A percentile compares a stretch with the other conserved stretches of the same genome.
phyloP scores from a whole-genome alignment of 2,797 vertebrate species.

The Acropternis orthonyx region DNA sequence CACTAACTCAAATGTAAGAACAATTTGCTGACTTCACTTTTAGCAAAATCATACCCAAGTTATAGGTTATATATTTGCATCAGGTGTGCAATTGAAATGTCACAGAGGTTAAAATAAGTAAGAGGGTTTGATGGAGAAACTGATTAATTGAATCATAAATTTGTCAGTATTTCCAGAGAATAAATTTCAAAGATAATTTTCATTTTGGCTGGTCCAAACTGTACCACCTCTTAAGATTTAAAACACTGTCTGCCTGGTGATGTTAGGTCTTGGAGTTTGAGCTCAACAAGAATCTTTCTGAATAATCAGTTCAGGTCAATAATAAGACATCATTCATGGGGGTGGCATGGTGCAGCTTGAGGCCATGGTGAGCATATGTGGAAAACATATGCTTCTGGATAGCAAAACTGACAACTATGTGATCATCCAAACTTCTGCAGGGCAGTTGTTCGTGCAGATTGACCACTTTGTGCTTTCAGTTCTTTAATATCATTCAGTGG shows the following conservation, averaged over 20 bases:
- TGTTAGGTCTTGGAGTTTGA: neutral
- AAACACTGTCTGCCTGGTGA: neutral
- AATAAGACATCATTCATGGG: constrained; percentile 31
- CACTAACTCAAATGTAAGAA: neutral
- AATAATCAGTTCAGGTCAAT: constrained; percentile 44
- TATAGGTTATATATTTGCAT: neutral
- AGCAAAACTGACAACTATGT: constrained; percentile 31
- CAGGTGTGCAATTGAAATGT: neutral
- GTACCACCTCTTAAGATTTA: constrained; percentile 16
- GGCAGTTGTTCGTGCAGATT: neutral
- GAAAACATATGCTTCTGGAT: constrained; percentile 2
- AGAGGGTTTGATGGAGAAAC: neutral
- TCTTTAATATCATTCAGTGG: neutral
- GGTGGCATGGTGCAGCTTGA: neutral
- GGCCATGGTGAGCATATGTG: neutral
- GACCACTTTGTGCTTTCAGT: neutral
- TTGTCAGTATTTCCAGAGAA: neutral
- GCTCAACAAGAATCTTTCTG: neutral
- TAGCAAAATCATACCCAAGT: neutral
- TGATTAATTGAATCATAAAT: neutral
- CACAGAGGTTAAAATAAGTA: neutral
- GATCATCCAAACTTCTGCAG: constrained; percentile 15
- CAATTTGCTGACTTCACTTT: neutral
- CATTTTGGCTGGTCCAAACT: neutral
- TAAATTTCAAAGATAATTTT: neutral